Evolutionary conservation across 2,113 vertebrate species (phyloP).

Genomic region (Atlantisia rogersi): DNA sequence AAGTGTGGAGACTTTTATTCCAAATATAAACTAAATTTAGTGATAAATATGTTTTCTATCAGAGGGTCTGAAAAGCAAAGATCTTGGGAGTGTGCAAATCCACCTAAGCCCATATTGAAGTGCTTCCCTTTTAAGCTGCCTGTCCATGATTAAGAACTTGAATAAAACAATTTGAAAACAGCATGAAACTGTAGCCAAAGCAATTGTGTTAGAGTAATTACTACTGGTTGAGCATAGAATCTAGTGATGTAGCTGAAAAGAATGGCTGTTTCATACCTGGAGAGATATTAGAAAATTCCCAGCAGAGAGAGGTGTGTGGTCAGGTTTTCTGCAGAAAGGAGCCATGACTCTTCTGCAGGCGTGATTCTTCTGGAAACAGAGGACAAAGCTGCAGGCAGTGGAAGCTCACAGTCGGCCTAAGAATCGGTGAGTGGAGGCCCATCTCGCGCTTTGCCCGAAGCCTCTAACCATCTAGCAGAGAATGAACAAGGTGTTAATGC

Average conservation of each 20-base stretch:
- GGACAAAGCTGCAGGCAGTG: neutral
- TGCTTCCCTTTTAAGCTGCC: neutral
- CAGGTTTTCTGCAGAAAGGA: neutral
- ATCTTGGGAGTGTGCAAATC: neutral
- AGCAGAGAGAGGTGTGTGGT: neutral
- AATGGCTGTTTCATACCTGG: neutral
- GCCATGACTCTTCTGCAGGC: neutral
- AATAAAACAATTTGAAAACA: neutral
- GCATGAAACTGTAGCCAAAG: neutral
- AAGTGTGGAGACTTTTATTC: neutral
- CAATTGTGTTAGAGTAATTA: neutral
- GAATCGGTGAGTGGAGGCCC: rapidly evolving
- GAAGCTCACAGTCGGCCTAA: neutral
- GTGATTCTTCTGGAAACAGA: neutral
- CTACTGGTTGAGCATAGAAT: neutral
- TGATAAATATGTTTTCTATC: neutral
- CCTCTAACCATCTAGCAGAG: neutral
- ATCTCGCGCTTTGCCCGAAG: neutral
- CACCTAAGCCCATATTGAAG: neutral
- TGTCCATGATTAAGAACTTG: neutral
- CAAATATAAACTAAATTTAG: neutral
- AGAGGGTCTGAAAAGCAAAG: neutral
- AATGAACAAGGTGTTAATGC: neutral
- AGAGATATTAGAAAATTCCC: neutral
- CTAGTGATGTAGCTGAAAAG: neutral